phyloP scores from a whole-genome alignment of 2,797 vertebrate genomes.

The Phoxinus dragarum region DNA sequence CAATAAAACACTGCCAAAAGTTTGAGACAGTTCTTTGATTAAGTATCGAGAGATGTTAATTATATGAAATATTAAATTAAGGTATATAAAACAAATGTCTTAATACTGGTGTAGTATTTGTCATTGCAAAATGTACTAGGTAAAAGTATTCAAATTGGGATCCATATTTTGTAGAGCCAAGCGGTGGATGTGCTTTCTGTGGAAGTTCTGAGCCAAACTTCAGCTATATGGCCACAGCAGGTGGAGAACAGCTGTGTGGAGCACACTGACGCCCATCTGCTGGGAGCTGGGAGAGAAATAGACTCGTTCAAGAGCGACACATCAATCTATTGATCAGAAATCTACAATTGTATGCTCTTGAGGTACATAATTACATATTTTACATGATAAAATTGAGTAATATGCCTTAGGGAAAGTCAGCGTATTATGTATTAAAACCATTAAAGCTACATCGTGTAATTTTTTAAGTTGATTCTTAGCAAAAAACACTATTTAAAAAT shows the following conservation, averaged over 20 bases:
- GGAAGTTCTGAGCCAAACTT: constrained; percentile 33
- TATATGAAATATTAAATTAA: too few species aligned
- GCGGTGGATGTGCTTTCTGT: constrained; percentile 1
- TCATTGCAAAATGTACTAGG: neutral
- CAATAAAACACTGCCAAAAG: neutral
- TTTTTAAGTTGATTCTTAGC: too few species aligned
- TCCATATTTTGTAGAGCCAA: neutral
- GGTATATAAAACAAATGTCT: neutral
- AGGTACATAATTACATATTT: constrained; percentile 1
- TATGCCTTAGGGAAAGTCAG: neutral
- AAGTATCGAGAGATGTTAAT: neutral
- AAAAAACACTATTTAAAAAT: too few species aligned
- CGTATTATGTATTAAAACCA: neutral
- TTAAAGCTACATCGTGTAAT: too few species aligned
- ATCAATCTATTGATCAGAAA: neutral
- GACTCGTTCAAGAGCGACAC: neutral
- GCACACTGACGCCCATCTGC: neutral
- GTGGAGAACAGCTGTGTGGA: constrained; percentile 68
- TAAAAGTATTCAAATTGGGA: constrained; percentile 5
- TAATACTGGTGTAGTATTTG: neutral
- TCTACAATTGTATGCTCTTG: neutral
- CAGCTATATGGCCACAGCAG: constrained; percentile 62
- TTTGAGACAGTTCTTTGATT: neutral
- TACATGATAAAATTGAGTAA: neutral
- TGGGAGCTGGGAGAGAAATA: neutral